These are phyloP conservation scores for Phoenicopterus ruber DNA, from an alignment of 2,113 vertebrate species.

Conservation along the genomic window DNA sequence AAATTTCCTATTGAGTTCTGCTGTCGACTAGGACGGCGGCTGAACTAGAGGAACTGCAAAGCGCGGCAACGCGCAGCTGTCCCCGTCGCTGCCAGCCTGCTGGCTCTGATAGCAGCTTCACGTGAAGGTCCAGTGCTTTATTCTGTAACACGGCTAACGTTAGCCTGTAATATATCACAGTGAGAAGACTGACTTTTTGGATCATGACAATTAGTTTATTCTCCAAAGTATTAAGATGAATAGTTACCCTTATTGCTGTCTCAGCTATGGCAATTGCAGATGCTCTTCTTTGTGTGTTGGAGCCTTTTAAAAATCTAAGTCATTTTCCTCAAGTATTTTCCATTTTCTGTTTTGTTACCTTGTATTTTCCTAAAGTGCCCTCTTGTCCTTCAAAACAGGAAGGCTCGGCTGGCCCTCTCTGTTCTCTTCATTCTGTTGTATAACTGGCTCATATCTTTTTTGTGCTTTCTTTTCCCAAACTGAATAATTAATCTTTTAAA, in stretches of 20 bases:
- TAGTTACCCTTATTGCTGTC: not conserved
- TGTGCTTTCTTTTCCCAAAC: not conserved
- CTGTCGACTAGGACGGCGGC: not conserved
- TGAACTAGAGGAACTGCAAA: not conserved
- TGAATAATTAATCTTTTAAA: not conserved
- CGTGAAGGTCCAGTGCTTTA: not conserved
- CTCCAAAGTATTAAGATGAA: not conserved
- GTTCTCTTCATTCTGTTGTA: not conserved
- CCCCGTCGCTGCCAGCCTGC: not conserved
- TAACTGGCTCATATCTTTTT: not conserved
- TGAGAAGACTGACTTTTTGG: not conserved
- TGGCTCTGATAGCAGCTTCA: not conserved
- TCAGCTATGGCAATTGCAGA: not conserved
- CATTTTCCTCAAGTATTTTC: not conserved
- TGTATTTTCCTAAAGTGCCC: not conserved
- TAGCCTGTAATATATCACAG: not conserved
- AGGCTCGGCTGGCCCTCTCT: not conserved
- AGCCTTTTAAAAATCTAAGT: not conserved
- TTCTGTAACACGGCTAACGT: not conserved
- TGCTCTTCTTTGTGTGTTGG: not conserved
- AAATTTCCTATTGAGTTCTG: fast-evolving
- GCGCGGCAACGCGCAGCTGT: fast-evolving
- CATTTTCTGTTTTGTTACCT: not conserved
- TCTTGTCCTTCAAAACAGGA: slow-evolving; percentile 34
- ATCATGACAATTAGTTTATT: not conserved